Conservation (phyloP, 2,113 vertebrate genomes). For the Capreolus pygargus region DNA sequence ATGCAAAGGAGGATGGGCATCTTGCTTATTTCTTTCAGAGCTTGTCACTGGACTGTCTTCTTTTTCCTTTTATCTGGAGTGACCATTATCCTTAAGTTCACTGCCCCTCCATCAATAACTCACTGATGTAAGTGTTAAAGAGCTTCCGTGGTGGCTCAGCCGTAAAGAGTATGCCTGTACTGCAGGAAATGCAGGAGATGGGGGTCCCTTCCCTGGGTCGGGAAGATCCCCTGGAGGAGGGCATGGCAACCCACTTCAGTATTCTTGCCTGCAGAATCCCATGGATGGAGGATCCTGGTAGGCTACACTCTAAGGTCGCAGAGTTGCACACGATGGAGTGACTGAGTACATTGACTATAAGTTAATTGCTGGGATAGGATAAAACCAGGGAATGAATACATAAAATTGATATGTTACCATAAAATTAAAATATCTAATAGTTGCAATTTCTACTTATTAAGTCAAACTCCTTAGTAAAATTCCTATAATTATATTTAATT, state of each 20-base stretch:
- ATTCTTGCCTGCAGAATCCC: neutral
- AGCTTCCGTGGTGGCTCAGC: neutral
- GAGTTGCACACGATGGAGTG: neutral
- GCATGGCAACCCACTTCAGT: neutral
- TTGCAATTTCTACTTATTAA: slow-evolving; percentile 19
- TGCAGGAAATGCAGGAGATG: neutral
- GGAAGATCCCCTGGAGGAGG: neutral
- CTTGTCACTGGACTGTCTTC: neutral
- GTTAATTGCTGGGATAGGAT: neutral
- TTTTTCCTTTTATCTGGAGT: neutral
- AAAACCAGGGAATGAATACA: slow-evolving; percentile 8
- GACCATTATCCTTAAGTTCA: neutral
- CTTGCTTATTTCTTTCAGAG: neutral
- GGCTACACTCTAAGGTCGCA: neutral
- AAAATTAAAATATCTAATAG: slow-evolving; percentile 59
- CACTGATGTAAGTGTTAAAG: neutral
- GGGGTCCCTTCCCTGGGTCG: neutral
- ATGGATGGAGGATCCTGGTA: neutral
- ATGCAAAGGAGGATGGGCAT: neutral
- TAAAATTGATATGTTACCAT: slow-evolving; percentile 34
- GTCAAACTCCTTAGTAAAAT: slow-evolving; percentile 26
- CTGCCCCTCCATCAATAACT: neutral
- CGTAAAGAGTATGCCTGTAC: neutral
- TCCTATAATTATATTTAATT: slow-evolving; percentile 50
- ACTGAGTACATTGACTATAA: neutral